A percentile compares a stretch with the other conserved stretches of the same genome.
Evolutionary conservation across 2,888 invertebrate genomes (phyloP).

Genomic region (Ecliptopera silaceata): DNA sequence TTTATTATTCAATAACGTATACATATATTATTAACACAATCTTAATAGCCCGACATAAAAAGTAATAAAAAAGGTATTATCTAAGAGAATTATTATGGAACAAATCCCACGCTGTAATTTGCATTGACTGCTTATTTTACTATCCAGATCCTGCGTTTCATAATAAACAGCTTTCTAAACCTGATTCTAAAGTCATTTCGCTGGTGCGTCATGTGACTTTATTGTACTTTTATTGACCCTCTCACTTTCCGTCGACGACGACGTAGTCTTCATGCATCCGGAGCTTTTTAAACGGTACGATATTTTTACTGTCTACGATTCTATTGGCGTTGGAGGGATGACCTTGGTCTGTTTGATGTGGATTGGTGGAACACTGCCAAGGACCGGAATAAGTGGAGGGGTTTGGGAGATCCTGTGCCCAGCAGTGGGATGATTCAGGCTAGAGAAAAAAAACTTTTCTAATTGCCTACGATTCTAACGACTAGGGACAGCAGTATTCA

Average conservation of each 20-base stretch:
- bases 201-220: constrained; percentile 34
- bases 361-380: no score
- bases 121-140: background rate
- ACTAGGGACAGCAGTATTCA: no score
- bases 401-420: no score
- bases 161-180: constrained; percentile 44
- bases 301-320: no score
- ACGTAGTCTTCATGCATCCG: constrained; percentile 41
- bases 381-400: no score
- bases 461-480: no score
- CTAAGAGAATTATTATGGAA: constrained; percentile 3
- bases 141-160: constrained; percentile 21
- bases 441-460: no score
- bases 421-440: no score
- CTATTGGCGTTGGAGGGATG: no score
- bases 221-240: constrained; percentile 48
- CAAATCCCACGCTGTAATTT: constrained; percentile 26
- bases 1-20: no score
- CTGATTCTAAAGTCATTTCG: constrained; percentile 22
- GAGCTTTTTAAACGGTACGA: background rate
- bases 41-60: background rate
- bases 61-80: background rate
- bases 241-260: constrained; percentile 70
- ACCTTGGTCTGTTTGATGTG: no score
- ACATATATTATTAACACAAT: background rate